Percentiles rank a stretch among this genome's conserved stretches.
These are phyloP conservation scores for Prietella phreatophila DNA, from an alignment of 2,113 vertebrate genomes.

Conservation along the genomic window DNA sequence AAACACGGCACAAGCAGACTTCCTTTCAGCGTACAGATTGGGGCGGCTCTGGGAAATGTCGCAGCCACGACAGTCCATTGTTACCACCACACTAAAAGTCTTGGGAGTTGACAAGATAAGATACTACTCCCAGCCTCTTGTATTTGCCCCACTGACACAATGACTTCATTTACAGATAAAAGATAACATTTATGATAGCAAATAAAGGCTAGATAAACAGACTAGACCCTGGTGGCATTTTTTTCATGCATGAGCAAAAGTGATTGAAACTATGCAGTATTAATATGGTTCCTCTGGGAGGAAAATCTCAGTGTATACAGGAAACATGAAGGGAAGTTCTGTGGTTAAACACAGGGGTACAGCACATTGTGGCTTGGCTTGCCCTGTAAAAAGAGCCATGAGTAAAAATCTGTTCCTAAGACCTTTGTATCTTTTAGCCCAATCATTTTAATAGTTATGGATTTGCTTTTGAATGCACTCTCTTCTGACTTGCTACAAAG, in stretches of 20 bases:
- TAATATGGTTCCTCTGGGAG: slow-evolving; percentile 27
- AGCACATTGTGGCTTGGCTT: slow-evolving; percentile 20
- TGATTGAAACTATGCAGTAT: background rate
- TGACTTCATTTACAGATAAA: background rate
- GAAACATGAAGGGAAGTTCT: slow-evolving; percentile 45
- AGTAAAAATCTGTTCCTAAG: background rate
- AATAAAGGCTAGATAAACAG: slow-evolving; percentile 17
- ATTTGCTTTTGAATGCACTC: background rate
- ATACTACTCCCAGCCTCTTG: slow-evolving; percentile 23
- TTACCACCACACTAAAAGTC: slow-evolving; percentile 24
- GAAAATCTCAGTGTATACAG: slow-evolving; percentile 43
- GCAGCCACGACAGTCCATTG: slow-evolving; percentile 32
- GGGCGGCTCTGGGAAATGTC: slow-evolving; percentile 42
- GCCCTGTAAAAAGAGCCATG: slow-evolving; percentile 16
- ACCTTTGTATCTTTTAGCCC: background rate
- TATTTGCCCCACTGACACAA: slow-evolving; percentile 26
- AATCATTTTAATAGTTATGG: background rate
- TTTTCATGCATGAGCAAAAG: background rate
- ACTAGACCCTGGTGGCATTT: slow-evolving; percentile 14
- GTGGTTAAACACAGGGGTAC: slow-evolving; percentile 39
- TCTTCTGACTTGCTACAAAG: background rate
- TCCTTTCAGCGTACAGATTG: slow-evolving; percentile 32
- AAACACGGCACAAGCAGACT: slow-evolving; percentile 34
- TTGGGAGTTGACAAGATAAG: slow-evolving; percentile 40
- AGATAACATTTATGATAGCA: slow-evolving; percentile 32